Evolutionary conservation across 2,888 invertebrate genomes (phyloP).

Genomic region (Tachystola acroxantha): DNA sequence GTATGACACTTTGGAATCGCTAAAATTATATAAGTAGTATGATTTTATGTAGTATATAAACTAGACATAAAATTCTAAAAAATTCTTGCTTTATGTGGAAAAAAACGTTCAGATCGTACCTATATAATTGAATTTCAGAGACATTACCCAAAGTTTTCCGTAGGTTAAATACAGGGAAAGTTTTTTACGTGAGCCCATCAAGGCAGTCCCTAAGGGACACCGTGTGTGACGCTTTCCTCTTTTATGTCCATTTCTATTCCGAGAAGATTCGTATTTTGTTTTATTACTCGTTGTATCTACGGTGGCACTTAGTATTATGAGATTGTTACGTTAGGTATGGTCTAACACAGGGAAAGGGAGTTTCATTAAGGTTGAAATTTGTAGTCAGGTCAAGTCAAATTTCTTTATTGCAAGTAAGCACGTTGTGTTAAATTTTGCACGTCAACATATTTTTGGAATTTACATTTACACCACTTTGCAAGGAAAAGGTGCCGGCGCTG

Average conservation of each 20-base stretch:
- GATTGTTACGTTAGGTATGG: too few relatives aligned
- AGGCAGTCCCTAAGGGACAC: slow-evolving; percentile 36
- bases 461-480: too few relatives aligned
- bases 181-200: slow-evolving; percentile 68
- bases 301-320: neutral
- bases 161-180: slow-evolving; percentile 64
- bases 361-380: too few relatives aligned
- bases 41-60: too few relatives aligned
- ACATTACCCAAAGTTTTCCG: slow-evolving; percentile 44
- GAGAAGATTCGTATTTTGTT: slow-evolving; percentile 44
- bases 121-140: slow-evolving; percentile 40
- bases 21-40: too few relatives aligned
- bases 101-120: slow-evolving; percentile 3
- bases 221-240: slow-evolving; percentile 24
- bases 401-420: too few relatives aligned
- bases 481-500: too few relatives aligned
- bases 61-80: slow-evolving; percentile 1
- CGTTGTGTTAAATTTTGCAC: neutral
- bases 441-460: neutral
- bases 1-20: too few relatives aligned
- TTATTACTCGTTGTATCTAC: slow-evolving; percentile 18
- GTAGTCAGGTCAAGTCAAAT: too few relatives aligned
- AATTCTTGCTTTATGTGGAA: neutral
- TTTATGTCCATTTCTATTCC: slow-evolving; percentile 44
- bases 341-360: too few relatives aligned